These are phyloP conservation scores for Oncorhynchus gorbuscha DNA, from an alignment of 2,113 vertebrate species.

Conservation along the genomic window DNA sequence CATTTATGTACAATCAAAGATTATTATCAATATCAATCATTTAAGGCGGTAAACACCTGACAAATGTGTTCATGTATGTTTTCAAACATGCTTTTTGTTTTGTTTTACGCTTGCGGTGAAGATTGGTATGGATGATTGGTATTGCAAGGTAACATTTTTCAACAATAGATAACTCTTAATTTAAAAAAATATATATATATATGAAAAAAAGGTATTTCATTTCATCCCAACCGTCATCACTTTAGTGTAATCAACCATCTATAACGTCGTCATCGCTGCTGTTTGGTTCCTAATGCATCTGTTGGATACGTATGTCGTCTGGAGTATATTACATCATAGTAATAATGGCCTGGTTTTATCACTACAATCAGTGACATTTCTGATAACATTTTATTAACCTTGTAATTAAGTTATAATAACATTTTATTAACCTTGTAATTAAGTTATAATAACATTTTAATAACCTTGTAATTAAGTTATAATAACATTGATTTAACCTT, in stretches of 20 bases:
- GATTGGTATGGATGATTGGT: conserved; percentile 65
- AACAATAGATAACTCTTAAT: too few relatives aligned
- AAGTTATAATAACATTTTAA: background rate
- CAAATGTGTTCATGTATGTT: conserved; percentile 45
- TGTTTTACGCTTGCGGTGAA: conserved; percentile 68
- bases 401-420: background rate
- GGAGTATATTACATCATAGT: background rate
- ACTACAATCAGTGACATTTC: background rate
- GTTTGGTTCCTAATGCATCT: background rate
- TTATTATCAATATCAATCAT: too few relatives aligned
- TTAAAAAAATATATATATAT: too few relatives aligned
- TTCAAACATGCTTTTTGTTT: conserved; percentile 62
- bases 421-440: background rate
- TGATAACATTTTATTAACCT: background rate
- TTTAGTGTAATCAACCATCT: background rate
- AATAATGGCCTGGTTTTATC: background rate
- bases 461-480: background rate
- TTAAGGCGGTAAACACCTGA: too few relatives aligned
- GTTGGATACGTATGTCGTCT: background rate
- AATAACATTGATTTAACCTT: background rate
- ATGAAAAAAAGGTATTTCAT: conserved; percentile 13
- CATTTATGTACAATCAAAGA: too few relatives aligned
- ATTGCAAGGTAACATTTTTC: conserved; percentile 66
- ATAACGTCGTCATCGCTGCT: background rate
- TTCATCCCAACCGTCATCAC: conserved; percentile 15